Conservation (phyloP, 2,113 vertebrate species). For the Casuarius casuarius region DNA sequence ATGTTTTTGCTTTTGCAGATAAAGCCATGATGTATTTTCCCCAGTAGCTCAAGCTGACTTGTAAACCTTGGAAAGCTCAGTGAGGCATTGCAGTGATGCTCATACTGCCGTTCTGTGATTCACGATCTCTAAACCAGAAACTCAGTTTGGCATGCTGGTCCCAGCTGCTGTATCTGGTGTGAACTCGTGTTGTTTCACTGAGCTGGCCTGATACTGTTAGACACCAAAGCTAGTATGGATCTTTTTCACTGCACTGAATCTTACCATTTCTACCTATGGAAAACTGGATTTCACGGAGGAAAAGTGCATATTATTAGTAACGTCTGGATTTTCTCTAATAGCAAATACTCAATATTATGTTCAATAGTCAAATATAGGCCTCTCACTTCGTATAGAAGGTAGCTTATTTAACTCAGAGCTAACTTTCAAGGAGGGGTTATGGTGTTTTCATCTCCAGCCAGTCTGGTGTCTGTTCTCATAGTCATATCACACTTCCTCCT, state of each 20-base stretch:
- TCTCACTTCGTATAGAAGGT: neutral
- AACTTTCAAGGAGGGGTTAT: neutral
- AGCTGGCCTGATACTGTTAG: neutral
- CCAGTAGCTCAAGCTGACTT: neutral
- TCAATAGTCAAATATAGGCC: neutral
- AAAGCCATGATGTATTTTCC: neutral
- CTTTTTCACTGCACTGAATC: neutral
- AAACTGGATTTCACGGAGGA: neutral
- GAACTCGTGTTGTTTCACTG: neutral
- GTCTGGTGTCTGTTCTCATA: neutral
- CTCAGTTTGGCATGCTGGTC: neutral
- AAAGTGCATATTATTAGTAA: neutral
- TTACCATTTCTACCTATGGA: neutral
- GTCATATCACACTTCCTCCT: neutral
- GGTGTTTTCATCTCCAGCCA: neutral
- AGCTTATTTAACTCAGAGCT: neutral
- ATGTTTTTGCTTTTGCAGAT: neutral
- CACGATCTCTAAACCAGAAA: neutral
- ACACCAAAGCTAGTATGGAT: neutral
- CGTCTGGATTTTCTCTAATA: neutral
- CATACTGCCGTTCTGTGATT: neutral
- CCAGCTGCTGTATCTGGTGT: neutral
- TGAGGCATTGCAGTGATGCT: neutral
- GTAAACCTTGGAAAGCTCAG: neutral
- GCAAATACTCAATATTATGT: neutral